Base-by-base conservation (phyloP, 1,140 invertebrate genomes). In the Phortica variegata region DNA sequence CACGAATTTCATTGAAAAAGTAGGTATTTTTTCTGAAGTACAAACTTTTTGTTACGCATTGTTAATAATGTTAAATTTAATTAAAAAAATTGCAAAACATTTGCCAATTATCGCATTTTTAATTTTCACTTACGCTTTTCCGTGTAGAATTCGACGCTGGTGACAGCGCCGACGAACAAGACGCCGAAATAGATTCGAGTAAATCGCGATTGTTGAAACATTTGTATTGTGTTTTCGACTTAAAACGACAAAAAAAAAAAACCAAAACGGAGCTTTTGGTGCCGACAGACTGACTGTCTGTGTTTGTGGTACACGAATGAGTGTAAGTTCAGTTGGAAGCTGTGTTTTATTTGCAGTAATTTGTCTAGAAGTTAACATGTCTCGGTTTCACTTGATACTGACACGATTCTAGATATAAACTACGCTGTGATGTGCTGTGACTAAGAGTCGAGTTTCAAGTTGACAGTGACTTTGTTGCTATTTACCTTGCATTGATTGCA, bases 81-180 rank as follows among this genome's bases (percentile, higher is more conserved):
- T 56, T 40, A 29, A 49, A 46, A 42, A n/a, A 49, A 10, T 10
- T 13, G 9, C n/a, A 6, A 16, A 10, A 15, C 21, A 37, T 15
- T 20, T 15, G 6, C 21, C 18, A 32, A n/a, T 31, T 15, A 26
- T 31, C 34, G 44, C 43, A 34, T 15, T 8, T 31, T 33, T 7
- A n/a, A 17, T n/a, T 45, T 32, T 23, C 52, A 58, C 63, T 63
- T 56, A 68, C 63, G 65, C 29, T 68, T 68, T 60, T 60, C 60
- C 45, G 52, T 69, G 26, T 63, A 60, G 21, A 49, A 69, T 12
- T 3, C 45, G 26, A 52, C 42, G 18, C 52, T 26, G 15, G 53
- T 29, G 15, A 48, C 44, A 54, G 85, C 83, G 13, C 83, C 84
- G 51, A 86, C 83, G 63, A 85, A 86, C 33, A 85, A 73, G 72